A percentile compares a stretch with the other conserved stretches of the same genome.
phyloP scores from a whole-genome alignment of 2,888 invertebrate genomes.

The Sphinx pinastri region DNA sequence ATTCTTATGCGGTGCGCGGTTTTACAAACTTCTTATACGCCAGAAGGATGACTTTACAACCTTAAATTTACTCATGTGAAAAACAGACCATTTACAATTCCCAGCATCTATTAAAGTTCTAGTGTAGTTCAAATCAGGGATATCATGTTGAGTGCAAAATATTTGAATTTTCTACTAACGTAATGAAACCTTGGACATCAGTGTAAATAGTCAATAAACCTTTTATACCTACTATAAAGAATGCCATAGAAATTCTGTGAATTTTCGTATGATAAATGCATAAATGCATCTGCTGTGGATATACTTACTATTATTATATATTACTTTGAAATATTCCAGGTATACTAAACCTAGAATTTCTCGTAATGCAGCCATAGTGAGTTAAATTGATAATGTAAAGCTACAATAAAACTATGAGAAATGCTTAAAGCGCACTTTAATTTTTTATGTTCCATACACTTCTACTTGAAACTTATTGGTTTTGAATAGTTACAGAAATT shows the following conservation, averaged over 20 bases:
- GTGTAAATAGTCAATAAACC: no score
- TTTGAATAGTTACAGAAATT: background rate
- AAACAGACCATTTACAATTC: background rate
- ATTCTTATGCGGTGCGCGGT: background rate
- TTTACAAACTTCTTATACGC: background rate
- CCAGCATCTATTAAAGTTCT: background rate
- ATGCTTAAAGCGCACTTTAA: constrained; percentile 4
- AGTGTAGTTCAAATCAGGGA: no score
- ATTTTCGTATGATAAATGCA: no score
- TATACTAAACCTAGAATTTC: background rate
- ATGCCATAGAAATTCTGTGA: background rate
- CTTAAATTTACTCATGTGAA: background rate
- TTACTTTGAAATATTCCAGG: constrained; percentile 2
- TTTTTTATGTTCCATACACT: background rate
- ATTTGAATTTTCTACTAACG: no score
- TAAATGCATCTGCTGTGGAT: no score
- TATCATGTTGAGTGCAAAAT: no score
- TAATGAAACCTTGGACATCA: no score
- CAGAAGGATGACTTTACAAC: background rate
- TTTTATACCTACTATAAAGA: no score
- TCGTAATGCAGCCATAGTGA: constrained; percentile 9
- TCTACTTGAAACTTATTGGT: constrained; percentile 1
- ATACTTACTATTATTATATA: no score
- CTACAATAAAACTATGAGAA: background rate
- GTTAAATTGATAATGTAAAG: constrained; percentile 10